phyloP scores from a whole-genome alignment of 2,888 invertebrate species.

The Dorcus hopei region DNA sequence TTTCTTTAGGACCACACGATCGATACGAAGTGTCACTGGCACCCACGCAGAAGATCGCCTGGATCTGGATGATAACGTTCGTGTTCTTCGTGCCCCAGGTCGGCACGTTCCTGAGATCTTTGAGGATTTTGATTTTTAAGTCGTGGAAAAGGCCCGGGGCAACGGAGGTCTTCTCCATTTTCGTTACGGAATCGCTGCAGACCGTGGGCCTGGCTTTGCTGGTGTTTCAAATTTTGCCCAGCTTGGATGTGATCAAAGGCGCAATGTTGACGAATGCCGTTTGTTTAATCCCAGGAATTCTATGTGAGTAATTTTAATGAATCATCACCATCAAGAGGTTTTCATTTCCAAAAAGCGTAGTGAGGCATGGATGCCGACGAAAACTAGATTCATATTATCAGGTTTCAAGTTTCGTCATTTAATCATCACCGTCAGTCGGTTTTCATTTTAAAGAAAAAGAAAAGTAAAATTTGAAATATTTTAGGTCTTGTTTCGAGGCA shows the following conservation, averaged over 20 bases:
- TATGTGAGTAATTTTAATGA: slow-evolving; percentile 54
- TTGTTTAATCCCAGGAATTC: slow-evolving; percentile 70
- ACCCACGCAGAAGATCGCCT: slow-evolving; percentile 64
- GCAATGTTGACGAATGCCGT: slow-evolving; percentile 82
- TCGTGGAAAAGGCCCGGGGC: slow-evolving; percentile 57
- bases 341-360: no score
- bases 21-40: slow-evolving; percentile 57
- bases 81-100: slow-evolving; percentile 75
- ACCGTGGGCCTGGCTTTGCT: slow-evolving; percentile 74
- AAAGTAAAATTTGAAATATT: no score
- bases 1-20: no score
- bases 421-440: no score
- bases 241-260: slow-evolving; percentile 70
- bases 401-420: no score
- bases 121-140: slow-evolving; percentile 73
- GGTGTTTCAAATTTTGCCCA: slow-evolving; percentile 72
- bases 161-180: slow-evolving; percentile 56
- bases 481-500: neutral
- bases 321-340: no score
- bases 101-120: slow-evolving; percentile 68
- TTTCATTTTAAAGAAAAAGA: no score
- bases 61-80: slow-evolving; percentile 79
- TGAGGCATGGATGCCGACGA: no score
- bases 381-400: no score
- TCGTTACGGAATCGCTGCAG: slow-evolving; percentile 75